Evolutionary conservation across 1,140 invertebrate species (phyloP).

Genomic region (Brachionus koreanus): DNA sequence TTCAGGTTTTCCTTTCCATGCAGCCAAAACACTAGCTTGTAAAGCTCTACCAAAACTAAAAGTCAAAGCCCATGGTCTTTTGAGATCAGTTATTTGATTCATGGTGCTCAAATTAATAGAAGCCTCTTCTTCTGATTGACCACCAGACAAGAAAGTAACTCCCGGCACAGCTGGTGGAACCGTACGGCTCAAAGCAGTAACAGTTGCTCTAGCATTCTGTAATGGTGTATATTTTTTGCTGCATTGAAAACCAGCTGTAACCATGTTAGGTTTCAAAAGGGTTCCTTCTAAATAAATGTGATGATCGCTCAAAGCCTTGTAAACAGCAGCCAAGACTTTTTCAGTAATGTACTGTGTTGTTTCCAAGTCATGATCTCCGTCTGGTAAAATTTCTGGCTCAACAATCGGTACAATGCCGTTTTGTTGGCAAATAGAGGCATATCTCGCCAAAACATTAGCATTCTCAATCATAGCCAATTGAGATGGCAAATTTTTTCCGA

Average conservation of each 20-base stretch:
- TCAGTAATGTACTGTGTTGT: conserved; percentile 70
- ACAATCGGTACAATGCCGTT: conserved; percentile 94
- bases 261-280: conserved; percentile 97
- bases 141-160: conserved; percentile 62
- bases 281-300: conserved; percentile 96
- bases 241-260: conserved; percentile 76
- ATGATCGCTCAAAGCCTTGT: conserved; percentile 94
- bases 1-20: conserved; percentile 85
- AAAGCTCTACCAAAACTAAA: conserved; percentile 88
- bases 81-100: conserved; percentile 70
- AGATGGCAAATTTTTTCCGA: conserved; percentile 76
- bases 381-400: conserved; percentile 82
- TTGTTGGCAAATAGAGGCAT: conserved; percentile 89
- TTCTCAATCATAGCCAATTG: conserved; percentile 85
- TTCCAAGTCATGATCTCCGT: conserved; percentile 86
- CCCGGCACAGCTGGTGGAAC: conserved; percentile 85
- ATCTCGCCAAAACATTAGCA: conserved; percentile 91
- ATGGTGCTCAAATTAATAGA: conserved; percentile 89
- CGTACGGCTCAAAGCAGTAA: conserved; percentile 79
- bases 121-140: conserved; percentile 92
- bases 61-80: conserved; percentile 88
- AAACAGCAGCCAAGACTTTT: conserved; percentile 83
- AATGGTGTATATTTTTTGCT: conserved; percentile 68
- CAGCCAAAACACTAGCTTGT: conserved; percentile 81
- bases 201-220: conserved; percentile 75